A percentile compares a stretch with the other conserved stretches of the same genome.
These are phyloP conservation scores for Caenorhabditis sulstoni DNA, from an alignment of 2,888 invertebrate genomes.

Conservation along the genomic window DNA sequence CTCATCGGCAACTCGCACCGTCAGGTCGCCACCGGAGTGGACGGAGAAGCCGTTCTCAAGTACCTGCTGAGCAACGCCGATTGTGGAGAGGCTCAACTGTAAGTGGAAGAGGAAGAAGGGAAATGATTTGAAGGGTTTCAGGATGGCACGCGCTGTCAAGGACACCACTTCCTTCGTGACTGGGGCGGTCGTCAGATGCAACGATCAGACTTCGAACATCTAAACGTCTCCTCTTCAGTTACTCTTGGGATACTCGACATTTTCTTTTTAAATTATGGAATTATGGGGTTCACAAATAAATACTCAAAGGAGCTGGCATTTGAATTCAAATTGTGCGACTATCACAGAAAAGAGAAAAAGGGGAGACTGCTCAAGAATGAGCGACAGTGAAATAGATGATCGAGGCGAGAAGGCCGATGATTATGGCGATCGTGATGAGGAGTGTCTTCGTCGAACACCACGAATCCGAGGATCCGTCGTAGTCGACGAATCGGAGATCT, in stretches of 20 bases:
- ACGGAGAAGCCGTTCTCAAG: conserved; percentile 32
- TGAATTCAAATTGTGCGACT: not conserved
- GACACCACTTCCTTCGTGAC: conserved; percentile 25
- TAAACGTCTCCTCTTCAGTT: not conserved
- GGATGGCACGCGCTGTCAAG: conserved; percentile 25
- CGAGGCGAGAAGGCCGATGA: conserved; percentile 50
- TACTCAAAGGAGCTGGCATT: not conserved
- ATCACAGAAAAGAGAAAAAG: not conserved
- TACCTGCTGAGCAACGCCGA: conserved; percentile 25
- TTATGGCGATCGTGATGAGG: conserved; percentile 51
- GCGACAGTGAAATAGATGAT: conserved; percentile 58
- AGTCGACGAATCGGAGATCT: conserved; percentile 42
- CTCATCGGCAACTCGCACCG: conserved; percentile 19
- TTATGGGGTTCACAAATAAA: not conserved
- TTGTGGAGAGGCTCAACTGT: conserved; percentile 38
- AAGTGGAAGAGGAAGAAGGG: not conserved
- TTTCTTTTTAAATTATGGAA: too few species aligned
- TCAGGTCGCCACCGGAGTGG: conserved; percentile 22
- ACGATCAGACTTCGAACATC: conserved; percentile 13
- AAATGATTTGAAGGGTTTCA: conserved; percentile 1
- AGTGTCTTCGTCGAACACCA: conserved; percentile 57
- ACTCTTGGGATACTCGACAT: not conserved
- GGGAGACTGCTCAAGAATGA: conserved; percentile 37
- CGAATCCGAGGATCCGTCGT: conserved; percentile 28
- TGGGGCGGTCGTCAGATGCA: conserved; percentile 18